These are phyloP conservation scores for Lasioglossum pauxillum DNA, from an alignment of 2,888 invertebrate species.

Conservation along the genomic window DNA sequence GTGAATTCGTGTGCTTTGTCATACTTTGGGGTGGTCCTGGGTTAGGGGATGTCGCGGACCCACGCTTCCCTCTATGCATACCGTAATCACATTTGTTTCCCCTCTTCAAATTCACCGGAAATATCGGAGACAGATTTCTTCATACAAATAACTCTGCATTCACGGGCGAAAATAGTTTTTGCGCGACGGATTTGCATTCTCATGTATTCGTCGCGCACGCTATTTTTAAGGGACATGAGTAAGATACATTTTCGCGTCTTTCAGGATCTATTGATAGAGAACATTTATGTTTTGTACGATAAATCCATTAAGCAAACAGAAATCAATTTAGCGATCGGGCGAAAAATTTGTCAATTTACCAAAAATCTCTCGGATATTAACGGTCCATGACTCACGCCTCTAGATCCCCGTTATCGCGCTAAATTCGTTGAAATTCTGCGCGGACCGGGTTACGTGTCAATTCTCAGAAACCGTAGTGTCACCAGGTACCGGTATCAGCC, in stretches of 20 bases:
- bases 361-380: background rate
- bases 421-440: constrained; percentile 29
- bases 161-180: background rate
- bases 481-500: constrained; percentile 31
- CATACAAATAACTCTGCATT: background rate
- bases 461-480: constrained; percentile 34
- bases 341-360: background rate
- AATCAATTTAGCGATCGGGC: background rate
- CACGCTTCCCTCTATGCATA: background rate
- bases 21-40: background rate
- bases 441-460: background rate
- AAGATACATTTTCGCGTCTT: background rate
- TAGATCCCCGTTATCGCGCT: background rate
- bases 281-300: too few relatives aligned
- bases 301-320: background rate
- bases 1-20: constrained; percentile 4
- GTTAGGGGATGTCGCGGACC: background rate
- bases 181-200: background rate
- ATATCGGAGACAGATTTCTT: constrained; percentile 13
- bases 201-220: background rate
- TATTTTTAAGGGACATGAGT: background rate
- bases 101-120: background rate
- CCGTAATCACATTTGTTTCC: constrained; percentile 16
- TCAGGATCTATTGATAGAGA: too few relatives aligned
- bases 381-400: background rate